Base-by-base conservation (phyloP, 2,888 invertebrate genomes). In the Anaspis maculata region DNA sequence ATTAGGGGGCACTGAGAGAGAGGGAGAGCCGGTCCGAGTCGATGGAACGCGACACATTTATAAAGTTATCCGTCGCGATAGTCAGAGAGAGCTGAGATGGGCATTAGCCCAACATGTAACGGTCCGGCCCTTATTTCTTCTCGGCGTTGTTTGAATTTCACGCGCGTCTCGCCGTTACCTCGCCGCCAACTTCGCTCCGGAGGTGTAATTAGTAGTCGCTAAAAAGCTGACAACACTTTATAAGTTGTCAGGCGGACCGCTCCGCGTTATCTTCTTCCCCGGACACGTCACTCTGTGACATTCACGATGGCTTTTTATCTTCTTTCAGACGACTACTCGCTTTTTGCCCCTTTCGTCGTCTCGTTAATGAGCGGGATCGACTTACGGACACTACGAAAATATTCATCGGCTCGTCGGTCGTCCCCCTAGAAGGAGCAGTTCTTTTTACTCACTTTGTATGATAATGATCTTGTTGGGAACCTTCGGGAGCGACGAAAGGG, bases 181-280 rank as follows among this genome's bases (percentile, higher is more conserved):
- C 44, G 42, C 34, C 39, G 37, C n/a, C n/a, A 45, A 39, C 41
- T 35, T 27, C 23, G 27, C 39, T n/a, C n/a, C n/a, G n/a, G n/a
- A n/a, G n/a, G n/a, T 45, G 51, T 52, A 54, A 54, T 54, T 54
- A 54, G 54, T 46, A 52, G 44, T 36, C 46, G 36, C 45, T 45
- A 51, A 54, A 54, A 54, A 54, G 47, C 48, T 45, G 51, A 49
- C 48, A 49, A 48, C 51, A 50, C 51, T 51, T 51, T 51, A 51
- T 50, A 52, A 48, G 52, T 51, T 52, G 52, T 50, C 52, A 48
- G 48, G 41, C 48, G 46, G 39, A 36, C 48, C 37, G 41, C 36
- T 36, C 30, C 31, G 42, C 41, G 41, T 45, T 45, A 44, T 46
- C 44, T 49, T 39, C 37, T 41, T 45, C 41, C 37, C 36, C 34